Base-by-base conservation (phyloP, 2,113 vertebrate genomes). In the Xiphias gladius region DNA sequence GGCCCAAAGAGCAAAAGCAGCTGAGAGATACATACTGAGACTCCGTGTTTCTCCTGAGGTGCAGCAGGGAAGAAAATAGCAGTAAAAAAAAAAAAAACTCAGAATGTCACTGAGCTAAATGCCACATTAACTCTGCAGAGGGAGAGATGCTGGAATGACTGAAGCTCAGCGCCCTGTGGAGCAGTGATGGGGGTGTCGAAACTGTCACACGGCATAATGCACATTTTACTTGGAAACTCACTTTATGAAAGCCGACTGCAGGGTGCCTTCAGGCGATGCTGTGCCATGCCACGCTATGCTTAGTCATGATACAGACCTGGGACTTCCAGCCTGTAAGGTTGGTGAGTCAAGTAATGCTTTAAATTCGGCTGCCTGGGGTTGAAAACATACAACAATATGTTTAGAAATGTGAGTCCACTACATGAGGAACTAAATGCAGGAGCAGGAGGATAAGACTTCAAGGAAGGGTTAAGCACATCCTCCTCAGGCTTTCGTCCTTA, bases 91-190 rank as follows among this genome's bases (percentile, higher is more conserved):
- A 54, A 54, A 54, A 24, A 54, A 54, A 54, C 6, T 79, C 48
- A 79, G 83, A 69, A 82, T 93, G 90, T 92, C 91, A 93, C 73
- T 59, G 88, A 89, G 88, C 85, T 92, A 91, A 94, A 93, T 91
- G 90, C 80, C 79, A 87, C 88, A 93, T 91, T 92, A 88, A 83
- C 86, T 91, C 82, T 74, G 20, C 64, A 43, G 87, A 86, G 80
- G 79, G 67, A 88, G 75, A 88, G 83, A 89, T 62, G 84, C 73
- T 73, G 82, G 83, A 77, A 87, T 76, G 83, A 87, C 61, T 67
- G 88, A 90, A 80, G 81, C 88, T 55, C 78, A 46, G 89, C 37
- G 50, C 88, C 92, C 89, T 57, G 83, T 82, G 82, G 86, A 92
- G 90, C 82, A 69, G 77, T 28, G 16, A 80, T 61, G 64, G 76